Evolutionary conservation across 2,888 invertebrate species (phyloP).

Genomic region (Willowsia nigromaculata): DNA sequence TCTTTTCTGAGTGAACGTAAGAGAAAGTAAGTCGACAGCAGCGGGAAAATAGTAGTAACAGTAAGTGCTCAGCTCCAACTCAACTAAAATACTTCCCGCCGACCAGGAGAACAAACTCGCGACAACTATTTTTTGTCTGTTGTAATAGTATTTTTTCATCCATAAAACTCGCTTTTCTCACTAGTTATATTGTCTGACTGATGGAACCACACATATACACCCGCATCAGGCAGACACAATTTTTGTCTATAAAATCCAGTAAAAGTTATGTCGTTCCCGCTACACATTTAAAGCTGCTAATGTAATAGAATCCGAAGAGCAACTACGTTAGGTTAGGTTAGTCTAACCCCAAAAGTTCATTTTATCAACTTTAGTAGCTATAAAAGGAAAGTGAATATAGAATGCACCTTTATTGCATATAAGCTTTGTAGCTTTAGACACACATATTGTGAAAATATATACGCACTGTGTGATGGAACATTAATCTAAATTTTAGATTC

Average conservation of each 20-base stretch:
- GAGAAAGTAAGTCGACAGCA: neutral
- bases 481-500: neutral
- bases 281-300: neutral
- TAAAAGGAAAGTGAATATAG: neutral
- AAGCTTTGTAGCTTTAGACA: no score
- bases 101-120: constrained; percentile 4
- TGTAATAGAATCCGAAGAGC: no score
- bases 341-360: constrained; percentile 12
- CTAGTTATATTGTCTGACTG: neutral
- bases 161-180: neutral
- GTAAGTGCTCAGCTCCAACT: neutral
- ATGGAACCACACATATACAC: neutral
- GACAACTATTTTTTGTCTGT: neutral
- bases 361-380: neutral
- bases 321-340: no score
- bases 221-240: neutral
- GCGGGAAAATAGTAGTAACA: neutral
- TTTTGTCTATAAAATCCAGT: neutral
- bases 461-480: neutral
- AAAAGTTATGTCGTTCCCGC: neutral
- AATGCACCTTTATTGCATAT: no score
- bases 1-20: neutral
- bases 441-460: neutral
- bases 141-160: neutral
- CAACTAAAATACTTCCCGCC: constrained; percentile 1